Evolutionary conservation across 2,888 invertebrate species (phyloP), one percentile per base, ranked within the genome.

Genomic region (Yponomeuta evonymella): DNA sequence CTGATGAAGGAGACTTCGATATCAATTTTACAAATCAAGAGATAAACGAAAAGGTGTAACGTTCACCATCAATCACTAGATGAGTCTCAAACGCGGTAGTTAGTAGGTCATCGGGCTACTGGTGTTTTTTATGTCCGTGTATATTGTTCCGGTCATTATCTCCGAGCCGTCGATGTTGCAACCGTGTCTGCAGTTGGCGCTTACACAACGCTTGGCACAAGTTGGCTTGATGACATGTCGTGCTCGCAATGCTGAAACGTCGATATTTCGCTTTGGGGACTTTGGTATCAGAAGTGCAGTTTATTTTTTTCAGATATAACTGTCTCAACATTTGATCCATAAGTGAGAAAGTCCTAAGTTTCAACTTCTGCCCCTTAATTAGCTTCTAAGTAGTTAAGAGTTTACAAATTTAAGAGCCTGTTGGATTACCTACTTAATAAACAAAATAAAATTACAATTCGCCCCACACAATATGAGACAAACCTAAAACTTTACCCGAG

Each of bases 201-300:
- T 89, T 87, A 78, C 79, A 83, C 81, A 90, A 89, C 76, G 73
- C 71, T 79, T 84, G 48, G 82, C 82, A 86, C 81, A 84, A 85
- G 83, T 77, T 79, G 76, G 51, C 43, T 43, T 75, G 74, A 71
- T 71, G 71, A 72, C 71, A 70, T 48, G 69, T 68, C 29, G 65
- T 48, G 58, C 11, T 23, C 48, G 51, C 51, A 2, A 1, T 58
- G 51, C 51, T 58, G 15, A 58, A 58, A 15, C 15, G 51, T 58
- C 51, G 12, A 58, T 15, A 58, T 15, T 58, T 58, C 5, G 5
- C 51, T 51, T 11, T 51, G 15, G 51, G 51, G 12, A 43, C 43
- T 43, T 43, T 8, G 43, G 8, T 43, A 6, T 43, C 43, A 1
- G 43, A 43, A 6, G 43, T 43, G 43, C 15, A 51, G 51, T 51